phyloP scores from a whole-genome alignment of 1,140 invertebrate species.

The Daktulosphaira vitifoliae region DNA sequence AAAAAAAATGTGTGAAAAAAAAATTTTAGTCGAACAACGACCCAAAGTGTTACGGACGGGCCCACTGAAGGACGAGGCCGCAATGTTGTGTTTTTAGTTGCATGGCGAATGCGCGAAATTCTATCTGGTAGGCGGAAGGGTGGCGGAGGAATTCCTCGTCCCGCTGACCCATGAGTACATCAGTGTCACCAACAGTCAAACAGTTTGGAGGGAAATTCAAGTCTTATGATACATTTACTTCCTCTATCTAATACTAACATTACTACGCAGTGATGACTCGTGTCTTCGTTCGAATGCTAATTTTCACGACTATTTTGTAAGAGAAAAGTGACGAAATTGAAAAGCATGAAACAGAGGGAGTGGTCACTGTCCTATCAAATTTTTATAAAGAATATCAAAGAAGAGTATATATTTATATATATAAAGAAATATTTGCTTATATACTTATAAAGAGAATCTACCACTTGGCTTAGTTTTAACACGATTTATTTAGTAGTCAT shows the following conservation, averaged over 20 bases:
- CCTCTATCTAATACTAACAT: neutral
- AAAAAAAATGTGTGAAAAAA: slow-evolving; percentile 12
- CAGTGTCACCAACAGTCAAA: neutral
- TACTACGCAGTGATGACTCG: too few relatives aligned
- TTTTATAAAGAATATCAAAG: too few relatives aligned
- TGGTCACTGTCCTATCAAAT: too few relatives aligned
- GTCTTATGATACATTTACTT: neutral
- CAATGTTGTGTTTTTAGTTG: slow-evolving; percentile 14
- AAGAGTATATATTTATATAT: too few relatives aligned
- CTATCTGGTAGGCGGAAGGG: neutral
- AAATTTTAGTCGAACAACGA: slow-evolving; percentile 15
- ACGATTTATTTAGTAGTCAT: too few relatives aligned
- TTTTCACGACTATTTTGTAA: too few relatives aligned
- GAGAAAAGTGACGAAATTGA: too few relatives aligned
- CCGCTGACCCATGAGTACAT: neutral
- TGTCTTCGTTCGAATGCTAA: too few relatives aligned
- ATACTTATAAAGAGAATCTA: too few relatives aligned
- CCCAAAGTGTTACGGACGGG: slow-evolving; percentile 28
- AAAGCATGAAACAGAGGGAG: too few relatives aligned
- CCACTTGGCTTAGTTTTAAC: too few relatives aligned
- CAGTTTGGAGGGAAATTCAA: slow-evolving; percentile 10
- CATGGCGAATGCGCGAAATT: slow-evolving; percentile 4
- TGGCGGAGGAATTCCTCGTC: neutral
- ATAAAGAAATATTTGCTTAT: too few relatives aligned
- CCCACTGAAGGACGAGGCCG: slow-evolving; percentile 33